A percentile compares a stretch with the other conserved stretches of the same genome.
Evolutionary conservation across 2,888 invertebrate genomes (phyloP).

Genomic region (Ennomos quercinarius): DNA sequence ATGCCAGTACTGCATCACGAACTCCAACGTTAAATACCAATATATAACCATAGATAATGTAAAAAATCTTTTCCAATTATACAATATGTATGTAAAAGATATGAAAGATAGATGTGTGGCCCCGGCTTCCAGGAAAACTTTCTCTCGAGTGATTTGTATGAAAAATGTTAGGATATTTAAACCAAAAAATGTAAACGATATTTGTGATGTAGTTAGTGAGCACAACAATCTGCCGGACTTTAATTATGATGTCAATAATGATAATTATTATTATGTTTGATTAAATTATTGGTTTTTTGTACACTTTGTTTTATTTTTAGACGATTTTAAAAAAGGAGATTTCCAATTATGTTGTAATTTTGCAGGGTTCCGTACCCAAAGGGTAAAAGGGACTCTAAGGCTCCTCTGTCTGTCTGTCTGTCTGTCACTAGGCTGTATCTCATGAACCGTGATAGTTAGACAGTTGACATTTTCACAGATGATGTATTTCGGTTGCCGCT

Average conservation of each 20-base stretch:
- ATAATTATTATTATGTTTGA: conserved; percentile 38
- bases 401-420: no score
- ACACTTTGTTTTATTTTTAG: no score
- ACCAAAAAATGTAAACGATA: conserved; percentile 60
- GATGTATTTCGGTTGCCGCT: no score
- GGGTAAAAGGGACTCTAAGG: no score
- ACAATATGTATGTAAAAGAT: conserved; percentile 56
- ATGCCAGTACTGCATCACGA: conserved; percentile 54
- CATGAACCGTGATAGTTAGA: no score
- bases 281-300: conserved; percentile 25
- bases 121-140: conserved; percentile 69
- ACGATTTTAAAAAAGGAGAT: no score
- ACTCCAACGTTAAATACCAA: conserved; percentile 37
- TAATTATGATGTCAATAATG: conserved; percentile 26
- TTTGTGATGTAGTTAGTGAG: conserved; percentile 54
- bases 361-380: no score
- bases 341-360: not conserved
- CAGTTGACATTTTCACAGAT: no score
- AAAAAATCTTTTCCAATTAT: conserved; percentile 64
- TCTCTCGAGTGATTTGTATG: conserved; percentile 54
- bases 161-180: conserved; percentile 66
- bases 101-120: conserved; percentile 45
- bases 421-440: no score
- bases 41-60: conserved; percentile 57
- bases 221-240: conserved; percentile 49